Conservation (phyloP, 2,888 invertebrate genomes). For the Drosophila maculinotata region DNA sequence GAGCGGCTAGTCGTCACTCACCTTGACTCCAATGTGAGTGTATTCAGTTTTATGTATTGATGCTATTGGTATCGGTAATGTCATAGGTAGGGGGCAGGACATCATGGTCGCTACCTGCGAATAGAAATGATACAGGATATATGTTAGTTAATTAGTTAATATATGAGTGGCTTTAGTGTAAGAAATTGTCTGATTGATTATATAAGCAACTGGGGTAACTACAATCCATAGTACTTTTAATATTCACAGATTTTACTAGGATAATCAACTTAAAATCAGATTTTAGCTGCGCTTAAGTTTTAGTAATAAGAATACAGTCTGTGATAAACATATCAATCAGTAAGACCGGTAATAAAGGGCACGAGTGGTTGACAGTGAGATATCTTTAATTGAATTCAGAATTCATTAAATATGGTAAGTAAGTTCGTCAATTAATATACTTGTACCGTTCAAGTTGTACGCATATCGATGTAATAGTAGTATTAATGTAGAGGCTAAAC, state of each 20-base stretch:
- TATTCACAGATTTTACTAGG: not conserved
- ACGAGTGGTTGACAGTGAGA: not conserved
- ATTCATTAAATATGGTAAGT: too few relatives aligned
- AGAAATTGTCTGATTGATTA: not conserved
- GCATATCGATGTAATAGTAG: too few relatives aligned
- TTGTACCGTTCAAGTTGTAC: too few relatives aligned
- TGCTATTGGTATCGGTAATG: conserved; percentile 85
- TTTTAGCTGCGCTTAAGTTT: not conserved
- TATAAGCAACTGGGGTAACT: not conserved
- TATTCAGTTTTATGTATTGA: conserved; percentile 85
- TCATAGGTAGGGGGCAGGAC: conserved; percentile 86
- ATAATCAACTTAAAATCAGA: not conserved
- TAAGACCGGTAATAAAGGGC: not conserved
- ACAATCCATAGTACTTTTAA: not conserved
- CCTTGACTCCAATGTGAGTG: conserved; percentile 85
- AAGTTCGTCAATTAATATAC: too few relatives aligned
- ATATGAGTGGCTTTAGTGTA: not conserved
- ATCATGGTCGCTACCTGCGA: conserved; percentile 86
- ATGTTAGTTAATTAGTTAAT: conserved; percentile 54
- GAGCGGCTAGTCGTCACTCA: conserved; percentile 61
- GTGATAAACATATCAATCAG: not conserved
- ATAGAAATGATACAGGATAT: conserved; percentile 51
- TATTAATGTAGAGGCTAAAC: too few relatives aligned
- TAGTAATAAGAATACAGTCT: not conserved
- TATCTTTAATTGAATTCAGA: not conserved